Evolutionary conservation across 2,888 invertebrate species (phyloP).

Genomic region (Eristalis arbustorum): DNA sequence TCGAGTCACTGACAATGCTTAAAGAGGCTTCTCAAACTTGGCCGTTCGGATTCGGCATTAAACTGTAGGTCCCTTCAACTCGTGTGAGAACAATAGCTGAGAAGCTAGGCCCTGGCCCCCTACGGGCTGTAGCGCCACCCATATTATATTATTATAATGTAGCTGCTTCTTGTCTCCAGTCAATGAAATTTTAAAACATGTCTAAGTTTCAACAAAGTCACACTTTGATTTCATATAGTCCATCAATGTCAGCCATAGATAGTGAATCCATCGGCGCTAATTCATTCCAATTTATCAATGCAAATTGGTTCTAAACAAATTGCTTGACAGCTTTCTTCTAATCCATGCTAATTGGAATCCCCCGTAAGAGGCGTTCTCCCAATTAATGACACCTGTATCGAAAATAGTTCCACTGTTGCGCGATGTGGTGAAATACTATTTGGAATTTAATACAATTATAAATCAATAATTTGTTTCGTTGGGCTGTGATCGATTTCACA

Average conservation of each 20-base stretch:
- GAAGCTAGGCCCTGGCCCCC: too few species aligned
- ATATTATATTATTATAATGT: too few species aligned
- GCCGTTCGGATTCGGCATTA: too few species aligned
- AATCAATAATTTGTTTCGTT: background rate
- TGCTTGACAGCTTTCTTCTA: background rate
- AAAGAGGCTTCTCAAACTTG: too few species aligned
- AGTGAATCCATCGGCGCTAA: background rate
- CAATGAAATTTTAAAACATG: too few species aligned
- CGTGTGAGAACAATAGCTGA: too few species aligned
- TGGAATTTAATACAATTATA: background rate
- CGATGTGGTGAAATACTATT: background rate
- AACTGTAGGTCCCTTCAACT: too few species aligned
- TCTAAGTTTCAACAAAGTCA: too few species aligned
- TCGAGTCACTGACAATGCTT: too few species aligned
- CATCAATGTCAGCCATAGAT: background rate
- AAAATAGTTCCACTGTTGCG: background rate
- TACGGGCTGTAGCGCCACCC: too few species aligned
- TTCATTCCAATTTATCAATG: background rate
- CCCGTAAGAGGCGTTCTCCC: background rate
- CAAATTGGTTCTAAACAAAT: background rate
- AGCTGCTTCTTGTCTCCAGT: too few species aligned
- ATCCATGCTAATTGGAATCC: background rate
- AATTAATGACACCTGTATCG: background rate
- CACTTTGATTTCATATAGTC: too few species aligned
- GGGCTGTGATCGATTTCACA: background rate